phyloP scores from a whole-genome alignment of 2,113 vertebrate genomes.

The Malurus elegans region DNA sequence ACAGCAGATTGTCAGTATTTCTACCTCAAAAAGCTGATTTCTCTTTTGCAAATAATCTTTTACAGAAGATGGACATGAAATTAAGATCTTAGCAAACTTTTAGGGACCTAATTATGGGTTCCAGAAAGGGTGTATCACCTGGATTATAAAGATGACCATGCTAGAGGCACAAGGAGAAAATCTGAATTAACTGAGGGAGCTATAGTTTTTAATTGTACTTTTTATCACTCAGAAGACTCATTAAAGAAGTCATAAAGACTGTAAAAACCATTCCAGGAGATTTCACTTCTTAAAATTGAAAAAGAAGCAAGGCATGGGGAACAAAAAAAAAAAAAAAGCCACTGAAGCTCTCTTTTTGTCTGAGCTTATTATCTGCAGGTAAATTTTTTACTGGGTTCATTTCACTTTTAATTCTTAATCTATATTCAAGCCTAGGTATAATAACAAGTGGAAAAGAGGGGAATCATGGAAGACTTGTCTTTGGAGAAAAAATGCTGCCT shows the following conservation, averaged over 20 bases:
- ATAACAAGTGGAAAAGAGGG: not conserved
- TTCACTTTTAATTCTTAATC: conserved; percentile 47
- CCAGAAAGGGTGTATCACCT: not conserved
- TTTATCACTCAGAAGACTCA: conserved; percentile 8
- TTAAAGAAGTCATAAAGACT: conserved; percentile 30
- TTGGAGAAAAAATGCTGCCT: not conserved
- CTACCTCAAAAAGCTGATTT: not conserved
- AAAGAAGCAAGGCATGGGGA: not conserved
- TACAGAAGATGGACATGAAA: not conserved
- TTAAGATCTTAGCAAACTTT: not conserved
- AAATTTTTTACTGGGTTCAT: conserved; percentile 16
- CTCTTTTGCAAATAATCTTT: not conserved
- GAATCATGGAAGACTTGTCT: not conserved
- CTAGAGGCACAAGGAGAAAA: not conserved
- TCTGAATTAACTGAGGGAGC: conserved; percentile 11
- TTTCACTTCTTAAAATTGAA: conserved; percentile 9
- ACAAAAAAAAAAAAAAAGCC: not conserved
- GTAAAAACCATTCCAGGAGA: conserved; percentile 13
- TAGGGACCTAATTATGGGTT: not conserved
- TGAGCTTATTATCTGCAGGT: conserved; percentile 1
- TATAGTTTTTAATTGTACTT: conserved; percentile 26
- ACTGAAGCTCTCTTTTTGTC: not conserved
- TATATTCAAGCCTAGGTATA: conserved; percentile 7
- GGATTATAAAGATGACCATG: not conserved
- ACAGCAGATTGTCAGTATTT: not conserved